Evolutionary conservation across 2,113 vertebrate species (phyloP).

Genomic region (Planiliza haematocheilus): DNA sequence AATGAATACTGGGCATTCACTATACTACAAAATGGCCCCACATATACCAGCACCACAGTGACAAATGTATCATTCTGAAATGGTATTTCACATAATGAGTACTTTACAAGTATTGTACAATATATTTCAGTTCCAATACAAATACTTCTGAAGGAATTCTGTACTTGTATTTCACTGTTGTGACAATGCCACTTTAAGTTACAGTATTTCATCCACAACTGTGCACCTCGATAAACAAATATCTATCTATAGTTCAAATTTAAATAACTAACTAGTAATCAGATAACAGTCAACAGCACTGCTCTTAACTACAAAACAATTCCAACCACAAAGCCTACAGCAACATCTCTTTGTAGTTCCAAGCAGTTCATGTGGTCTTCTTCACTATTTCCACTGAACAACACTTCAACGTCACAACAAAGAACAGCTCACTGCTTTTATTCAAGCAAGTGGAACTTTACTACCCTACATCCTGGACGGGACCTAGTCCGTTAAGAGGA

Average conservation of each 20-base stretch:
- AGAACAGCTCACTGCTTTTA: neutral
- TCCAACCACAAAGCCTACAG: constrained; percentile 21
- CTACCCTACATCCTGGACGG: constrained; percentile 27
- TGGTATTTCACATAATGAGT: too few relatives aligned
- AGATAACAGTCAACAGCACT: constrained; percentile 13
- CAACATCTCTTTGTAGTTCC: constrained; percentile 19
- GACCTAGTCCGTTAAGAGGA: constrained; percentile 25
- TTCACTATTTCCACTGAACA: neutral
- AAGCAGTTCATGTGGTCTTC: neutral
- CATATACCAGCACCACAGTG: too few relatives aligned
- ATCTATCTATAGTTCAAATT: neutral
- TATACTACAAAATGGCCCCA: too few relatives aligned
- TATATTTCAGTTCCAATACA: too few relatives aligned
- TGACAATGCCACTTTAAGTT: neutral
- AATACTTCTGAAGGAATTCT: too few relatives aligned
- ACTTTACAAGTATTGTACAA: too few relatives aligned
- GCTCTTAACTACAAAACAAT: constrained; percentile 23
- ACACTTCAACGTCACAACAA: constrained; percentile 10
- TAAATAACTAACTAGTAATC: constrained; percentile 11
- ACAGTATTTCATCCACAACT: neutral
- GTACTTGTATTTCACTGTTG: neutral
- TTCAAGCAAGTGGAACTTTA: neutral
- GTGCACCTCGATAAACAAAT: neutral
- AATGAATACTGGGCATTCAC: too few relatives aligned
- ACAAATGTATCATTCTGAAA: too few relatives aligned